Conservation (phyloP, 2,113 vertebrate species). For the Cochlearius cochlearius region DNA sequence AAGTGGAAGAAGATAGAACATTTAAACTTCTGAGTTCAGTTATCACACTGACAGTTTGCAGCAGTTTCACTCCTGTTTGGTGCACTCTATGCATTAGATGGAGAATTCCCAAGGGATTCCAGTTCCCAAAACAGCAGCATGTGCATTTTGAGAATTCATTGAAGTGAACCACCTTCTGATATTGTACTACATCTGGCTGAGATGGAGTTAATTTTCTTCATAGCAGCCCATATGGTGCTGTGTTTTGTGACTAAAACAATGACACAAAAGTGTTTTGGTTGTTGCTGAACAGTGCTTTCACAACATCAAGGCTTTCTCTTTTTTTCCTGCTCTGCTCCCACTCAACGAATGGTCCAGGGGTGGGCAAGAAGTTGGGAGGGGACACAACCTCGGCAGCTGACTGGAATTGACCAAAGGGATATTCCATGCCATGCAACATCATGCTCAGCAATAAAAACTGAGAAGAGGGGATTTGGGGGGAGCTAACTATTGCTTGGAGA, state of each 20-base stretch:
- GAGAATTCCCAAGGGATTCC: not conserved
- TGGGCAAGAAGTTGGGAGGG: not conserved
- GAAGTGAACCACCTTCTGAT: not conserved
- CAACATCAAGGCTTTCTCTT: not conserved
- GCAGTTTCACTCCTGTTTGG: not conserved
- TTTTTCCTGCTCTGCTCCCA: not conserved
- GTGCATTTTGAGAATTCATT: not conserved
- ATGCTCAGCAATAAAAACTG: not conserved
- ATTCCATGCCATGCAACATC: not conserved
- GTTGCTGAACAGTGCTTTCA: not conserved
- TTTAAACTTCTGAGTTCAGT: not conserved
- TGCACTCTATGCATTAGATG: not conserved
- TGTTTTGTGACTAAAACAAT: not conserved
- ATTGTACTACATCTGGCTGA: too few species aligned
- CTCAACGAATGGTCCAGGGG: not conserved
- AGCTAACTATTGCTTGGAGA: not conserved
- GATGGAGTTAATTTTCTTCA: too few species aligned
- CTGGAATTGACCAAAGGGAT: not conserved
- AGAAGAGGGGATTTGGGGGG: not conserved
- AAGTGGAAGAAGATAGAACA: not conserved
- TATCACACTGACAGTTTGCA: not conserved
- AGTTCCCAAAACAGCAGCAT: not conserved
- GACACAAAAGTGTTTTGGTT: not conserved
- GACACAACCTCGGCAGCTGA: not conserved
- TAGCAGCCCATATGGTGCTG: not conserved